These are phyloP conservation scores for Oscarella lobularis DNA, from an alignment of 37 sponge, comb jelly and placozoan species.

Conservation along the genomic window DNA sequence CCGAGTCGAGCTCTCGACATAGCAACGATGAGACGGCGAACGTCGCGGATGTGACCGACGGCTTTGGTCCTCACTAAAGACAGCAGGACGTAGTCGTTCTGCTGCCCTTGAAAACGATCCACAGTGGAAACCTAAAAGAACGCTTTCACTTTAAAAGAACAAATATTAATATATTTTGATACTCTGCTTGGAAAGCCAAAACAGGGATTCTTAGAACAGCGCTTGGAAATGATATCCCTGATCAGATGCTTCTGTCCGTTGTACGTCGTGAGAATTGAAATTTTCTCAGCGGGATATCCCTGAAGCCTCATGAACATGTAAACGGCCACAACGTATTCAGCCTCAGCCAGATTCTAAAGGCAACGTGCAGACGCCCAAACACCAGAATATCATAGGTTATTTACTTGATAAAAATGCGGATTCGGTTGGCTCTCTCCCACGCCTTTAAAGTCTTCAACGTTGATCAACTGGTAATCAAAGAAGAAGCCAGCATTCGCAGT, in stretches of 20 bases:
- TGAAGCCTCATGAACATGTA: conserved; percentile 99
- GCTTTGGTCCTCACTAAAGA: conserved; percentile 89
- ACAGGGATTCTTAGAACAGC: conserved; percentile 90
- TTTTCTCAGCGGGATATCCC: conserved; percentile 91
- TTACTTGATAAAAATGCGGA: conserved; percentile 86
- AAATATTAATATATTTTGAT: not conserved
- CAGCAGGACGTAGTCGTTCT: conserved; percentile 97
- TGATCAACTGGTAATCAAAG: conserved; percentile 84
- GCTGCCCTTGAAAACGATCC: conserved; percentile 97
- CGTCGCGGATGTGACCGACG: conserved; percentile 91
- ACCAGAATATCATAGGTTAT: not conserved
- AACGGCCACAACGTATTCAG: conserved; percentile 86
- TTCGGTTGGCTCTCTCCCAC: conserved; percentile 87
- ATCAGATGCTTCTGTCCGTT: conserved; percentile 99
- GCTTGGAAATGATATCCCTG: conserved; percentile 77
- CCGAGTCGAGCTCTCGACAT: conserved; percentile 98
- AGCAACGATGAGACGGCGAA: conserved; percentile 93
- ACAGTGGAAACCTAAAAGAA: conserved; percentile 83
- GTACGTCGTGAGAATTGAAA: conserved; percentile 98
- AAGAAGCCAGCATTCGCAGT: conserved; percentile 74
- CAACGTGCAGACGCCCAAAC: not conserved
- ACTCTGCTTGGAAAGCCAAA: conserved; percentile 70
- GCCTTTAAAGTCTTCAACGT: conserved; percentile 95
- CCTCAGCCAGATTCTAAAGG: conserved; percentile 89
- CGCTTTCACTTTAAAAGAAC: not conserved